These are phyloP conservation scores for Psettodes erumei DNA, from an alignment of 2,113 vertebrate genomes.

Conservation along the genomic window DNA sequence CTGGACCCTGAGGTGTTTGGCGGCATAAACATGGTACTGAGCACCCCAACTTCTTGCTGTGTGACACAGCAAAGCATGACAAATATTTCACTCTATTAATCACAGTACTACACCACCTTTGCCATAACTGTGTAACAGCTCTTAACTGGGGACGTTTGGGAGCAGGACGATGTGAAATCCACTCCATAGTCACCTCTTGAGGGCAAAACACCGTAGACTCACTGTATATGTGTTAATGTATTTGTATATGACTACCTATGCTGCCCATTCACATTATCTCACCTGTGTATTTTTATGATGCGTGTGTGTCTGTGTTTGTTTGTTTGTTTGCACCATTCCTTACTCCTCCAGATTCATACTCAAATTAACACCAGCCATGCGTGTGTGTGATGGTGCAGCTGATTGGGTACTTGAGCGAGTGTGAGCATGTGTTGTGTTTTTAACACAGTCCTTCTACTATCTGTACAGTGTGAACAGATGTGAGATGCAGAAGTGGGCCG, in stretches of 20 bases:
- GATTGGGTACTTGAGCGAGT: constrained; percentile 23
- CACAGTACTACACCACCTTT: constrained; percentile 51
- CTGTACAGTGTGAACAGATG: constrained; percentile 14
- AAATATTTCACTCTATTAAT: constrained; percentile 72
- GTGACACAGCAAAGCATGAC: constrained; percentile 76
- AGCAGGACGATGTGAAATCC: constrained; percentile 45
- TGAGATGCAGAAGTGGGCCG: constrained; percentile 37
- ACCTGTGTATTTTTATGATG: constrained; percentile 32
- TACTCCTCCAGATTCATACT: constrained; percentile 38
- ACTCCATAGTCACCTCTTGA: constrained; percentile 41
- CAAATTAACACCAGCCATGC: constrained; percentile 60
- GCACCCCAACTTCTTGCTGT: constrained; percentile 67
- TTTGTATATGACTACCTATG: constrained; percentile 29
- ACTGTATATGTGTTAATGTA: constrained; percentile 29
- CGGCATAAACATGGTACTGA: constrained; percentile 82
- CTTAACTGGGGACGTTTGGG: constrained; percentile 55
- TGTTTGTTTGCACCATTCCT: constrained; percentile 13
- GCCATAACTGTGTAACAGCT: constrained; percentile 46
- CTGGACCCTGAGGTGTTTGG: constrained; percentile 82
- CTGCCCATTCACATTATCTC: constrained; percentile 39
- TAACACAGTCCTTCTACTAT: constrained; percentile 59
- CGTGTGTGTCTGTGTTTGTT: constrained; percentile 10
- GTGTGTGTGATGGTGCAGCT: constrained; percentile 30
- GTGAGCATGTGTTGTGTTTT: constrained; percentile 64
- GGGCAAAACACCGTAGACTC: constrained; percentile 44